Percentiles rank a stretch among this genome's conserved stretches.
Evolutionary conservation across 2,888 invertebrate species (phyloP).

Genomic region (Epinotia bilunana): DNA sequence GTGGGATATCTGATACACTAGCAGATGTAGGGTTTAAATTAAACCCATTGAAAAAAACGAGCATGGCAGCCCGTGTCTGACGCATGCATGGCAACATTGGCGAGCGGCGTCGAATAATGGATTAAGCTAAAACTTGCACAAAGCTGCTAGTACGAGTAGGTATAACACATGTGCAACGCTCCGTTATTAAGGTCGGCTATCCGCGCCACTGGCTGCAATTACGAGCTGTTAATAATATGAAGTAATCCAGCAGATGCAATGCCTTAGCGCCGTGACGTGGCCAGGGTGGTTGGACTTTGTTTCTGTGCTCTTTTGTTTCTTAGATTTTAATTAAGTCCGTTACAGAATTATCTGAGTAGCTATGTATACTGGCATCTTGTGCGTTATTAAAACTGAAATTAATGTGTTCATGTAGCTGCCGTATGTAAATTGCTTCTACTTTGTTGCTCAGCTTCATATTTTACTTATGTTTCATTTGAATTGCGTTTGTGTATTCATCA

Average conservation of each 20-base stretch:
- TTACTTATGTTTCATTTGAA: neutral
- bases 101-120: neutral
- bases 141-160: slow-evolving; percentile 40
- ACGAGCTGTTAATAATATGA: slow-evolving; percentile 39
- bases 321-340: neutral
- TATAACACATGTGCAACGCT: slow-evolving; percentile 38
- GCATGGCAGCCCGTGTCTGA: neutral
- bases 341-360: neutral
- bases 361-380: neutral
- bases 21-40: neutral
- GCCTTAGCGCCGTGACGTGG: slow-evolving; percentile 9
- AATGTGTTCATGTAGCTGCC: neutral
- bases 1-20: neutral
- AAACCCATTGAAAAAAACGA: neutral
- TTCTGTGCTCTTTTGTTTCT: slow-evolving; percentile 10
- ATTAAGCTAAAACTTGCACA: slow-evolving; percentile 5
- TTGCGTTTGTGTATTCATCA: neutral
- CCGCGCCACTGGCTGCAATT: slow-evolving; percentile 38
- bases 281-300: slow-evolving; percentile 3
- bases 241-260: slow-evolving; percentile 36
- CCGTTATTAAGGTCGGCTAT: slow-evolving; percentile 39
- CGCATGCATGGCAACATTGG: neutral
- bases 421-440: neutral
- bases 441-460: neutral
- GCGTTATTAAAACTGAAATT: neutral